Evolutionary conservation across 2,113 vertebrate species (phyloP), one percentile per base, ranked within the genome.

Genomic region (Orthonyx spaldingii): DNA sequence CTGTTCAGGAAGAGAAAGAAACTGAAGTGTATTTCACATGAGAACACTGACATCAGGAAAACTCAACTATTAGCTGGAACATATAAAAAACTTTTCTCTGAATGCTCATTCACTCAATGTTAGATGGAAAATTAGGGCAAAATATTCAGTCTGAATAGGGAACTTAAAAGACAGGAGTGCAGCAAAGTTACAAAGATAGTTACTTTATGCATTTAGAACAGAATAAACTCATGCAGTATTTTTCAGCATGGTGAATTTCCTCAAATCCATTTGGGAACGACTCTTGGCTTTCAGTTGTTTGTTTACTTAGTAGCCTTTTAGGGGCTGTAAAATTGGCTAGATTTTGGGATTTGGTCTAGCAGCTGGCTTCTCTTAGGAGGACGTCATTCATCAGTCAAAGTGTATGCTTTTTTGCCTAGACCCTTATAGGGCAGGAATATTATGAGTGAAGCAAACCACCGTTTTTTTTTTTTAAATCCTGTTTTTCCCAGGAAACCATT

Each of bases 391-490:
- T 49, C 2, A 4, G 46, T 70, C 17, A 13, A 4, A 27, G 11
- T 37, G 7, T 13, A 27, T 39, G 19, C 2, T 56, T 70, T 70
- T 53, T 39, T 47, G 11, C 35, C 52, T 53, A 59, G n/a, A 47
- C 7, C 26, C 4, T 41, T 66, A 7, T 2, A 60, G 9, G 15
- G 7, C 8, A 87, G 11, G 18, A 65, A 41, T 52, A 14, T 21
- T 78, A 63, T 1, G 21, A 57, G 10, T n/a, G 16, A 39, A 64
- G 14, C 30, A 66, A 63, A 14, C 0, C 2, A 20, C 1, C 9
- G 21, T 15, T 64, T 55, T 68, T 39, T 26, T 11, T 33, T 33
- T 24, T 32, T 17, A 2, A 7, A 39, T 30, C 5, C 5, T 18
- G 5, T 52, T 76, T 72, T 56, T 37, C 22, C 22, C 10, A 46